Evolutionary conservation across 2,888 invertebrate genomes (phyloP).

Genomic region (Eilema griseolum): DNA sequence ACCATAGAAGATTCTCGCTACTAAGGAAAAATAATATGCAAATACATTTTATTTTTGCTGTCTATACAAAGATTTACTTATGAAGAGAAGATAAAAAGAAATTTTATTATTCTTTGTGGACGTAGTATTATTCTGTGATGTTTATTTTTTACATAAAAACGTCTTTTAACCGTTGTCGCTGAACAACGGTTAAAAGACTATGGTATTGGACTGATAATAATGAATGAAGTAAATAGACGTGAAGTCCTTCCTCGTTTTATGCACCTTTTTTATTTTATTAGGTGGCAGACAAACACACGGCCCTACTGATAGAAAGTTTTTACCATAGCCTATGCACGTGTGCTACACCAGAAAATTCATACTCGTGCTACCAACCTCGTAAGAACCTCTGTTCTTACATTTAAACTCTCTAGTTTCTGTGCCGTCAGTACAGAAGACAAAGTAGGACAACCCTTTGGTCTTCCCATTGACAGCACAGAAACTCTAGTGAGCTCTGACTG

Average conservation of each 20-base stretch:
- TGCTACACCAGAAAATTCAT: too few species aligned
- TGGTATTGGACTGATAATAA: background rate
- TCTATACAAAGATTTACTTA: slow-evolving; percentile 13
- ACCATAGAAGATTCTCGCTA: slow-evolving; percentile 2
- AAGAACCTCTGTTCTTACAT: too few species aligned
- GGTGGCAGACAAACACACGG: too few species aligned
- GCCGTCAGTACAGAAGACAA: too few species aligned
- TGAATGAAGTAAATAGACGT: background rate
- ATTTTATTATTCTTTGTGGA: slow-evolving; percentile 6
- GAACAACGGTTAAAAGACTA: background rate
- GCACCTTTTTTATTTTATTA: background rate
- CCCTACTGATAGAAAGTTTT: too few species aligned
- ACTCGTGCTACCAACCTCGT: too few species aligned
- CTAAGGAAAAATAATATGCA: slow-evolving; percentile 17
- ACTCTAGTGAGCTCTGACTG: too few species aligned
- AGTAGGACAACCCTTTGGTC: too few species aligned
- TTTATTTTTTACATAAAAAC: background rate
- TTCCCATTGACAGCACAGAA: too few species aligned
- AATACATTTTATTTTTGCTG: slow-evolving; percentile 12
- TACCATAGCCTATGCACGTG: too few species aligned
- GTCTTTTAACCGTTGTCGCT: background rate
- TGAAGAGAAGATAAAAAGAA: slow-evolving; percentile 5
- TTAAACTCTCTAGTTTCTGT: too few species aligned
- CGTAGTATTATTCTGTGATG: background rate
- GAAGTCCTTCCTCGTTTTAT: background rate